Base-by-base conservation (phyloP, 2,113 vertebrate species). In the Sclerurus mexicanus region DNA sequence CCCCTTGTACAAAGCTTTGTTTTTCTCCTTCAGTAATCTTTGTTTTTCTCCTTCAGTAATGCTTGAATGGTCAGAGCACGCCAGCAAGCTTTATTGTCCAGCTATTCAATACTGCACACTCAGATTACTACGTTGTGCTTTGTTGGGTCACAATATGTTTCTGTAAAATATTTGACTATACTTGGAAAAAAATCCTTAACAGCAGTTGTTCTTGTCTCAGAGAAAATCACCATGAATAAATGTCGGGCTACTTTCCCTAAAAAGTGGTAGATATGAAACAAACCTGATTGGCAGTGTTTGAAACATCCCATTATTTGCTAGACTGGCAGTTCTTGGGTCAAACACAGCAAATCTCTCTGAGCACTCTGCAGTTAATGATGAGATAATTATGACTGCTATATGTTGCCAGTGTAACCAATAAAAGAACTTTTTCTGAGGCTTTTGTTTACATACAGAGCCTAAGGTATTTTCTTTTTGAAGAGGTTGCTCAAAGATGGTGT, bases 91-190 rank as follows among this genome's bases (percentile, higher is more conserved):
- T 75, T 79, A 66, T 7, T 27, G 52, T 39, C 59, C 56, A 74
- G 58, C 24, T 91, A 46, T 46, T 47, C 0, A 0, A 83, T 49
- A 77, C 76, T 11, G 27, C 73, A 74, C 0, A 0, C 55, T 80
- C 12, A 0, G 2, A 68, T 75, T 52, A 59, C 68, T 12, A 15
- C 50, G 23, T 11, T 3, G 1, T 14, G 12, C 19, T 79, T 47
- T 24, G 18, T 2, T 47, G n/a, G 31, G 15, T 53, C 28, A 83
- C 28, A 77, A 4, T 23, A 46, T 13, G 11, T 52, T 78, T 64
- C 52, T 82, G 24, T 55, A 79, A 85, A 90, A 83, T 46, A 86
- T 71, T 50, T 58, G 28, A n/a, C 40, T 80, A 4, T 14, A 31
- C 20, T 60, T 76, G n/a, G 21, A 67, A 74, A 85, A 42, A 84